Evolutionary conservation across 2,888 invertebrate genomes (phyloP).

Genomic region (Meghimatium bilineatum): DNA sequence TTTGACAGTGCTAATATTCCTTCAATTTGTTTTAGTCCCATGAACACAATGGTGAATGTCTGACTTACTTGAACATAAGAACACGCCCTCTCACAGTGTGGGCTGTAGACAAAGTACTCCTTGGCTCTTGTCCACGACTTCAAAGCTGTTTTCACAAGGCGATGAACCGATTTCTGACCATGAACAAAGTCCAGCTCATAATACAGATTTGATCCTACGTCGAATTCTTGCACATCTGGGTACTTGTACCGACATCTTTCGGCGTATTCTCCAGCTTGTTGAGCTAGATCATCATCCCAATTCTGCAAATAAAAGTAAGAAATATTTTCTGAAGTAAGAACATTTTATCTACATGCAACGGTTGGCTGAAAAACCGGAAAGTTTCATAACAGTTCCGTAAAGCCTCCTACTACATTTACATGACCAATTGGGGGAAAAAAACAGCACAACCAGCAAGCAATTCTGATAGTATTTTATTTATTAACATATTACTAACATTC

Average conservation of each 20-base stretch:
- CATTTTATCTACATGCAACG: no score
- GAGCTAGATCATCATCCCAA: constrained; percentile 49
- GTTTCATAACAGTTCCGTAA: no score
- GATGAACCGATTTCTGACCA: constrained; percentile 29
- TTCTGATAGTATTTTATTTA: no score
- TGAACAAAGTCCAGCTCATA: constrained; percentile 37
- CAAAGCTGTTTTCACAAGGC: constrained; percentile 43
- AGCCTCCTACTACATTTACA: no score
- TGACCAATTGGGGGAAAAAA: no score
- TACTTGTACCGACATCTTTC: constrained; percentile 53
- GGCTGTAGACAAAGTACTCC: constrained; percentile 50
- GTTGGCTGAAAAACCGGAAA: neutral
- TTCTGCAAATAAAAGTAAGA: constrained; percentile 10
- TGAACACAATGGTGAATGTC: no score
- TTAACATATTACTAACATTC: no score
- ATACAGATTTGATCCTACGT: constrained; percentile 53
- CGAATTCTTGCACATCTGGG: constrained; percentile 43
- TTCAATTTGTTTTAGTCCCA: no score
- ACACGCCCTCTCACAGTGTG: constrained; percentile 54
- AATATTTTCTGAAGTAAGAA: neutral
- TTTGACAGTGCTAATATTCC: no score
- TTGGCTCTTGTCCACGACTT: constrained; percentile 52
- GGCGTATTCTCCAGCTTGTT: constrained; percentile 50
- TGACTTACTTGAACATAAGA: constrained; percentile 54
- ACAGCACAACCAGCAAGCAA: no score